Evolutionary conservation across 2,888 invertebrate species (phyloP), one percentile per base, ranked within the genome.

Genomic region (Sarcophaga caerulescens): DNA sequence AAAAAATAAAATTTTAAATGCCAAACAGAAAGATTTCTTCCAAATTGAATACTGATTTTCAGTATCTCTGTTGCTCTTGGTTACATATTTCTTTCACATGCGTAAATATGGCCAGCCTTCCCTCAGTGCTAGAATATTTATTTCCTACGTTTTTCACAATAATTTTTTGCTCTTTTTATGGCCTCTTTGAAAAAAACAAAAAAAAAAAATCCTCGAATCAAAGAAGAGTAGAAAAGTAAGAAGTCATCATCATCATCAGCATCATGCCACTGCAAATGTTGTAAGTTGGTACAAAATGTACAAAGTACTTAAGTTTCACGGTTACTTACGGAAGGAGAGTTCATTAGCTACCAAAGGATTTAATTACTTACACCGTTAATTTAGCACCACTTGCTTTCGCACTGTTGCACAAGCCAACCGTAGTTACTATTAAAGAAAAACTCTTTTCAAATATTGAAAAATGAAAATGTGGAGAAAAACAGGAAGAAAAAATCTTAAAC

Each of bases 301-400:
- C 73, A 76, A 69, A 68, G 73, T 82, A 82, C 87, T 85, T 84
- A 78, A 86, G 84, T 86, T 86, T 84, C 81, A 86, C 81, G 86
- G 86, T 86, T 81, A 84, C 86, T 84, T 78, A 75, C 86, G 70
- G 75, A 78, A 74, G 89, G 85, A 89, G 90, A 92, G 92, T 92
- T 91, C 91, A 92, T 91, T 91, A 91, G 89, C 90, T 90, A 89
- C 91, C 91, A 90, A 92, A 91, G 91, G 91, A 90, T 89, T 91
- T 91, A 92, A 93, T 92, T 93, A 93, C 92, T 92, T 92, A 91
- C 92, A 92, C 92, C 91, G 92, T 92, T 93, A 92, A 93, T 92
- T 93, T 92, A 92, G 92, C 92, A 90, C 90, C 92, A 92, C 92
- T 92, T 91, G 92, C 92, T 92, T 91, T 91, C 92, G 92, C 93